Evolutionary conservation across 2,888 invertebrate genomes (phyloP), one percentile per base, ranked within the genome.

Genomic region (Therioaphis trifolii): DNA sequence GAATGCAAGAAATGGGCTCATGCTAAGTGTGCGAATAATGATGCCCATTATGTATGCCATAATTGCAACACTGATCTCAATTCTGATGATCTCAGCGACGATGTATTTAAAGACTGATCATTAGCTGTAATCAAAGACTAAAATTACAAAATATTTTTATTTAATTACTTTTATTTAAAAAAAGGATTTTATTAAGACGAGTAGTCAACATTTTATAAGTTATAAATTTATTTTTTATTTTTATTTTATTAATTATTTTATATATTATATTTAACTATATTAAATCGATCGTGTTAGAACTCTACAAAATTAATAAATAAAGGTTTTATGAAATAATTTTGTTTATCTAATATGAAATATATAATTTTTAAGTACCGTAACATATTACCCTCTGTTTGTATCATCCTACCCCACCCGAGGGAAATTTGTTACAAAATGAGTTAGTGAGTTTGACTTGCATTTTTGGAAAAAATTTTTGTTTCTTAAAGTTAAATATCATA

Each of bases 361-460:
- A 46, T 4, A 46, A 43, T 46, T 69, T 69, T 69, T 24, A 46
- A 46, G 46, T 69, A 46, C 46, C 15, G 24, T 46, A 43, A 69
- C 43, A 69, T 46, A 69, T 69, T 69, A 46, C 46, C 69, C 69
- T 46, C 24, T 46, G 15, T 46, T 69, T 69, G 24, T 69, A 46
- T 24, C 69, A 69, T 69, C 46, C 46, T 46, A 69, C 24, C 43
- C 46, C 69, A 46, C 69, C 24, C 46, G 46, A 15, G 46, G 24
- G 46, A 4, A 69, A 46, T n/a, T 69, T 69, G 43, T 69, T 69
- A 69, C 69, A 46, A 46, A 69, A 69, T 46, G 24, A 46, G 24
- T 69, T 69, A 24, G 43, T 69, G 15, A 69, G 15, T 69, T 46
- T 15, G 24, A 69, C 21, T 46, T 15, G 15, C 12, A 15, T 24